Base-by-base conservation (phyloP, 2,797 vertebrate genomes). In the Delichon dasypus region DNA sequence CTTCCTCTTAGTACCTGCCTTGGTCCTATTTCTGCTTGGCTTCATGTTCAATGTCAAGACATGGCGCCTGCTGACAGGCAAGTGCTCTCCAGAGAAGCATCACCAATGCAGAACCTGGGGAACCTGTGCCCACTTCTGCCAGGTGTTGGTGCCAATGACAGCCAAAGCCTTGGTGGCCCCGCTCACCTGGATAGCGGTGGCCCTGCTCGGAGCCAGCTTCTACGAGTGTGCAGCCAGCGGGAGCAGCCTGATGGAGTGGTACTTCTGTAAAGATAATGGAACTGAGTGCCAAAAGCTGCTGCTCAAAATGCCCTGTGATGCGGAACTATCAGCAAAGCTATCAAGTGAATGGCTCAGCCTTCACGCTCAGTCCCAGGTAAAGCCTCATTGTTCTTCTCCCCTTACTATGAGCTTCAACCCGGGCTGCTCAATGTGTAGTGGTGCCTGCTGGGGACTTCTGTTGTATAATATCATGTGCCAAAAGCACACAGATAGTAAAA, bases 1-100 rank as follows among this genome's bases (percentile, higher is more conserved):
- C 47, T 99, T 98, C 82, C 92, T 99, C 61, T 20, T 98, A 32
- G 98, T 97, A 13, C 98, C 99, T 0, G 98, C 98, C 11, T 70
- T 98, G 3, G 78, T 95, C 7, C 97, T 99, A 45, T 96, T 98
- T 54, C 85, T 98, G 29, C 70, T 99, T 3, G 96, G 98, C 34
- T 98, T 82, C 73, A 61, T 97, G 85, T 19, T 98, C 38, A 98
- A 67, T 2, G 6, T 88, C 38, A 97, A 85, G 81, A 97, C 75
- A 0, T 98, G 98, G 98, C 96, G 61, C 53, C 58, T 98, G 66
- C 16, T 98, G 58, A 98, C 98, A 0, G 98, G 98, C 30, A 67
- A 94, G 64, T 98, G 98, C 60, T 19, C 18, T 22, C 0, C 0
- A 0, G 1, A 19, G 7, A 34, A 34, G 5, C 0, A 53, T 16